Evolutionary conservation across 2,113 vertebrate genomes (phyloP).

Genomic region (Catharus minimus): DNA sequence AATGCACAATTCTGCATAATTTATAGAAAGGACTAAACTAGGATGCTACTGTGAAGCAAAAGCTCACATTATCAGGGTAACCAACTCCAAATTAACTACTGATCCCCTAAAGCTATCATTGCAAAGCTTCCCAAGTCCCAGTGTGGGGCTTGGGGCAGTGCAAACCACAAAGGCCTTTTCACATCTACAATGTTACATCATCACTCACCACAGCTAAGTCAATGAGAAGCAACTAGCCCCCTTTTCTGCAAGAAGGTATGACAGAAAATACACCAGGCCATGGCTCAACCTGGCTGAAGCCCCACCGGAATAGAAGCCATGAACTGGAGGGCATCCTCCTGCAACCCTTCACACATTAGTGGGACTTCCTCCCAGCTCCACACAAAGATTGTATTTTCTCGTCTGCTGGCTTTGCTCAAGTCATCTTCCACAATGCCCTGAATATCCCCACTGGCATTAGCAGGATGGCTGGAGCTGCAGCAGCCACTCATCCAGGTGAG

Average conservation of each 20-base stretch:
- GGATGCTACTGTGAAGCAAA: neutral
- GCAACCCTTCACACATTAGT: neutral
- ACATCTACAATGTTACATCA: neutral
- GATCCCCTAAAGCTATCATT: neutral
- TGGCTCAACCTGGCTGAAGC: neutral
- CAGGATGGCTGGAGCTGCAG: neutral
- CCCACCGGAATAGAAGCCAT: neutral
- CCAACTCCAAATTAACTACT: neutral
- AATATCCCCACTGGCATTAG: neutral
- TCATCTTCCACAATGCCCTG: neutral
- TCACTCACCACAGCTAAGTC: neutral
- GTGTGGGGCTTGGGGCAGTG: neutral
- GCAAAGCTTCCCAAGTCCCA: neutral
- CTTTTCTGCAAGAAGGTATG: neutral
- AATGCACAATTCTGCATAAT: neutral
- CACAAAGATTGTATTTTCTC: neutral
- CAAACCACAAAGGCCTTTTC: neutral
- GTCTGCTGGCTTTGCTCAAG: neutral
- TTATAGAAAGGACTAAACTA: neutral
- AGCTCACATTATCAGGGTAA: neutral
- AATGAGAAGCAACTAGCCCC: neutral
- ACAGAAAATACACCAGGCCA: neutral
- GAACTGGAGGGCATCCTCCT: neutral
- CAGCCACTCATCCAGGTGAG: neutral
- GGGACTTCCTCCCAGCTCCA: neutral